Evolutionary conservation across 2,888 invertebrate genomes (phyloP), one percentile per base, ranked within the genome.

Genomic region (Dicyrtomina minuta): DNA sequence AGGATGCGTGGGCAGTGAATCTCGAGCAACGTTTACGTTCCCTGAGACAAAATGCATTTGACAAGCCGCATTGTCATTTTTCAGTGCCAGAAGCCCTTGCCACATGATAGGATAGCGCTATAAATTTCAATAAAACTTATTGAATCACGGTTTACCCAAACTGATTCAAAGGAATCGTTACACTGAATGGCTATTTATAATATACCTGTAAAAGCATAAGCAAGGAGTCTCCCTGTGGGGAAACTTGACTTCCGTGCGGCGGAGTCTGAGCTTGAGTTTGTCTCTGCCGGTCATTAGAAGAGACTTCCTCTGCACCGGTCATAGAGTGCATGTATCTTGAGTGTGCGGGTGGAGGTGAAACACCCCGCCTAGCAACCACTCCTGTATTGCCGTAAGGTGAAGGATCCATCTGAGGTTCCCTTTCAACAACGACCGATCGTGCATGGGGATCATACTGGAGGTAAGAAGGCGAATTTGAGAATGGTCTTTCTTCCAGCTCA

Each of bases 11-110:
- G 95, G 94, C 80, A 97, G 85, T 72, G 96, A 93, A 79, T 90
- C 90, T 75, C 89, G 88, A 12, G 96, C 96, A 73, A 98, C 92
- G 78, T 87, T 86, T 12, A 91, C 90, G 85, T 93, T 96, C 69
- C 98, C 98, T 79, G 93, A 92, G 74, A 98, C 94, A 83, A 94
- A 96, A 84, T 97, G 96, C 97, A 98, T 97, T 85, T 98, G 97
- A 56, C 98, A 97, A 33, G 93, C 93, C 6, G 96, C 96, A 79
- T 92, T 92, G 84, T 97, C 97, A 82, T 95, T 97, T 85, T 98
- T 98, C 77, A 98, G 85, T 0, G 94, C 96, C 76, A 98, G 83
- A 72, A 93, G 84, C 1, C 98, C 96, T 84, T 96, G 96, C 98
- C 98, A 98, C 91, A 96, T 93, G 56, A 96, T 91, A 12, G 96